A percentile compares a stretch with the other conserved stretches of the same genome.
These are phyloP conservation scores for Myrmecophaga tridactyla DNA, from an alignment of 2,113 vertebrate species.

Conservation along the genomic window DNA sequence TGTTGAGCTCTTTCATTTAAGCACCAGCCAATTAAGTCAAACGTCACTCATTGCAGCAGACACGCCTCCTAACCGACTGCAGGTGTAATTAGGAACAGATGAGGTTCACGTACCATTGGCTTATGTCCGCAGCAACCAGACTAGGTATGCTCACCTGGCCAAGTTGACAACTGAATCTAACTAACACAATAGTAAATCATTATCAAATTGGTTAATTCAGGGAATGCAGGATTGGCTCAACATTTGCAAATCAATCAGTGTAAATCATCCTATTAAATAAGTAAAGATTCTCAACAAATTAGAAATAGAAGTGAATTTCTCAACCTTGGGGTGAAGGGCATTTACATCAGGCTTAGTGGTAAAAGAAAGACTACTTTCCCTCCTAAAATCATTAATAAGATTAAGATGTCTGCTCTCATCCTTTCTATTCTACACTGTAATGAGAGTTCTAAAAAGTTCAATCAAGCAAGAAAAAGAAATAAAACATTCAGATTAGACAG, in stretches of 20 bases:
- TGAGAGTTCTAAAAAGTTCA: neutral
- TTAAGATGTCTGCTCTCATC: neutral
- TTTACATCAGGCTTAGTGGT: neutral
- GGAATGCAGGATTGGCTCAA: neutral
- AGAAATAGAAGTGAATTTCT: conserved; percentile 8
- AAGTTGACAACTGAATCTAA: no score
- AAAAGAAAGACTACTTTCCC: neutral
- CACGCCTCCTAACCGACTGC: no score
- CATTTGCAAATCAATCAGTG: neutral
- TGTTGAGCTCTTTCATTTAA: no score
- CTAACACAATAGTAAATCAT: neutral
- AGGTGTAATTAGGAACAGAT: no score
- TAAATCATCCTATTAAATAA: neutral
- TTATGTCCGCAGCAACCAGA: no score
- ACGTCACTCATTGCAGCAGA: no score
- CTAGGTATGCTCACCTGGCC: no score
- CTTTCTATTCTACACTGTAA: neutral
- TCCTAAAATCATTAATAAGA: neutral
- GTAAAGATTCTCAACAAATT: neutral
- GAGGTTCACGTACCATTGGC: no score
- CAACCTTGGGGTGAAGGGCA: neutral
- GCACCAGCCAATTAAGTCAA: no score
- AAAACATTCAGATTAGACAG: neutral
- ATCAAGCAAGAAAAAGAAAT: neutral
- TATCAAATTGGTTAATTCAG: neutral